These are phyloP conservation scores for Amyelois transitella DNA, from an alignment of 1,140 invertebrate species.

Conservation along the genomic window DNA sequence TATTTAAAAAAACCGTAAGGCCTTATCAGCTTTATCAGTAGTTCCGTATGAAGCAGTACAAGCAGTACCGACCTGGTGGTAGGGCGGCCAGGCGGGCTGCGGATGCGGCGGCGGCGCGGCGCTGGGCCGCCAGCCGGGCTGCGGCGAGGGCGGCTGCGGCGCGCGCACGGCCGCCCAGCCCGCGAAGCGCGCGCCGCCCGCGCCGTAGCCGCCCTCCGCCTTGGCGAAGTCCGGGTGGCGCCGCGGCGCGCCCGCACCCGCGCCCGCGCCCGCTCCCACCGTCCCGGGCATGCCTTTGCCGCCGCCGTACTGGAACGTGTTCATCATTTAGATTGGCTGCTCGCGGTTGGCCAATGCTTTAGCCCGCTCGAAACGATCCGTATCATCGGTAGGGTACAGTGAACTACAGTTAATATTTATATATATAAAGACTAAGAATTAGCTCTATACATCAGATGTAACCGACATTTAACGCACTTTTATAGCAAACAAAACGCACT, in stretches of 20 bases:
- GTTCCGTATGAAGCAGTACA: too few relatives aligned
- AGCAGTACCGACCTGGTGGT: constrained; percentile 35
- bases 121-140: constrained; percentile 60
- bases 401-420: too few relatives aligned
- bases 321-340: neutral
- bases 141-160: constrained; percentile 74
- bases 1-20: too few relatives aligned
- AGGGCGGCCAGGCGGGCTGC: constrained; percentile 44
- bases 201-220: constrained; percentile 79
- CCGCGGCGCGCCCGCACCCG: constrained; percentile 77
- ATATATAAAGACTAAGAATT: too few relatives aligned
- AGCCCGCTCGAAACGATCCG: neutral
- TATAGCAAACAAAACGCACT: too few relatives aligned
- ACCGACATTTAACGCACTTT: too few relatives aligned
- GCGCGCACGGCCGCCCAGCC: constrained; percentile 82
- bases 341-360: neutral
- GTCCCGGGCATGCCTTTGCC: too few relatives aligned
- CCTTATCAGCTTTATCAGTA: too few relatives aligned
- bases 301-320: constrained; percentile 32
- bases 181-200: constrained; percentile 76
- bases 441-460: too few relatives aligned
- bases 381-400: neutral
- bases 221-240: constrained; percentile 88
- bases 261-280: constrained; percentile 14
- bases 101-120: constrained; percentile 28